phyloP scores from a whole-genome alignment of 2,113 vertebrate species.

The Tonatia bakeri region DNA sequence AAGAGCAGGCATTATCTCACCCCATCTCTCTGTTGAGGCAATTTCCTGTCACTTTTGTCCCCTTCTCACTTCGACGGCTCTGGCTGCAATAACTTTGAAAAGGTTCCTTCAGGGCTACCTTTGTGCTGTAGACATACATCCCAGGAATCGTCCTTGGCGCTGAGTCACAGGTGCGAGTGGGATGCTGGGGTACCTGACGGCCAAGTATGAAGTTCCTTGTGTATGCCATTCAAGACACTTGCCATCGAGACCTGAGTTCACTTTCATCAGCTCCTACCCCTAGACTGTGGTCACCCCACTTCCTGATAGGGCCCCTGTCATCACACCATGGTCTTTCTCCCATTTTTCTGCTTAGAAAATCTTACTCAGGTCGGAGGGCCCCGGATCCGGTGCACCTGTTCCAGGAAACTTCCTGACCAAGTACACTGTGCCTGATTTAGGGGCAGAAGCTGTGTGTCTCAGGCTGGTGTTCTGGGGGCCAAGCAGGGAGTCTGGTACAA shows the following conservation, averaged over 20 bases:
- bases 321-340: neutral
- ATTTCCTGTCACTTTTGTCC: neutral
- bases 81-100: neutral
- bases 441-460: neutral
- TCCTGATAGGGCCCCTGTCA: neutral
- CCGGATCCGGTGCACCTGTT: neutral
- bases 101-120: neutral
- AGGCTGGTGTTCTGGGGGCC: neutral
- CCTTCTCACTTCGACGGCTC: neutral
- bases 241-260: neutral
- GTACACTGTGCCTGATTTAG: neutral
- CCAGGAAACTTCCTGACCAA: neutral
- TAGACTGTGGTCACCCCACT: neutral
- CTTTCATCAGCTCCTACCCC: neutral
- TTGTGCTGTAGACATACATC: rapidly evolving
- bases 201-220: neutral
- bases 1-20: neutral
- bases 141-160: neutral
- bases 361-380: neutral
- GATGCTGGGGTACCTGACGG: neutral
- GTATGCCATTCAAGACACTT: neutral
- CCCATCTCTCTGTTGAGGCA: rapidly evolving
- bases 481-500: neutral
- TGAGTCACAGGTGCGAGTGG: no score
- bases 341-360: neutral